Evolutionary conservation across 2,888 invertebrate species (phyloP).

Genomic region (Ophioninae sp.): DNA sequence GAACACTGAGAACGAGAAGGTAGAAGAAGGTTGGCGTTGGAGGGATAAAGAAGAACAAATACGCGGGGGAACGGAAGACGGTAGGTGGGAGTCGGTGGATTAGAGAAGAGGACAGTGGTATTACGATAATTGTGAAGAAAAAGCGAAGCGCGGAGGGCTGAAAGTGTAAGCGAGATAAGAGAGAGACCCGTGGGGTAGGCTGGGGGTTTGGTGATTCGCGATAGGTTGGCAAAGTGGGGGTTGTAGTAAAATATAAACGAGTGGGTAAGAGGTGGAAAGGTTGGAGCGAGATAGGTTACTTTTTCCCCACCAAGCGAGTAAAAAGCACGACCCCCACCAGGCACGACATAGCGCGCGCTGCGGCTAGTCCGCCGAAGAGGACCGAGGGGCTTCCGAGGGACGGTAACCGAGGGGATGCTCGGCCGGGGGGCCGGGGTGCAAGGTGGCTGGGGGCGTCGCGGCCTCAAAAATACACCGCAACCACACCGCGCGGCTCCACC

Average conservation of each 20-base stretch:
- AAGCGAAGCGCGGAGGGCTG: constrained; percentile 30
- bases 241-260: constrained; percentile 48
- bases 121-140: constrained; percentile 42
- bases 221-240: constrained; percentile 63
- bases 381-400: constrained; percentile 64
- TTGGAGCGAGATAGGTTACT: constrained; percentile 67
- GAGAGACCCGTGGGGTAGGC: constrained; percentile 27
- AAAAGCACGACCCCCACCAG: constrained; percentile 74
- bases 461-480: constrained; percentile 82
- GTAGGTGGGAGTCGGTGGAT: constrained; percentile 8
- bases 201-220: constrained; percentile 64
- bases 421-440: constrained; percentile 62
- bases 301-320: constrained; percentile 79
- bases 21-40: neutral
- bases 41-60: constrained; percentile 26
- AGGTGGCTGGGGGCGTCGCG: constrained; percentile 79
- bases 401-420: constrained; percentile 65
- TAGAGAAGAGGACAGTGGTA: constrained; percentile 49
- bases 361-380: constrained; percentile 67
- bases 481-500: constrained; percentile 81
- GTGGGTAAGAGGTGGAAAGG: constrained; percentile 46
- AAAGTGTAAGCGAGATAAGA: constrained; percentile 39
- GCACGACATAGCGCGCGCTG: constrained; percentile 66
- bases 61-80: neutral
- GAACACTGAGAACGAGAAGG: constrained; percentile 25